Percentiles rank a stretch among this genome's conserved stretches.
These are phyloP conservation scores for Cordilura impudica DNA, from an alignment of 2,888 invertebrate genomes.

Conservation along the genomic window DNA sequence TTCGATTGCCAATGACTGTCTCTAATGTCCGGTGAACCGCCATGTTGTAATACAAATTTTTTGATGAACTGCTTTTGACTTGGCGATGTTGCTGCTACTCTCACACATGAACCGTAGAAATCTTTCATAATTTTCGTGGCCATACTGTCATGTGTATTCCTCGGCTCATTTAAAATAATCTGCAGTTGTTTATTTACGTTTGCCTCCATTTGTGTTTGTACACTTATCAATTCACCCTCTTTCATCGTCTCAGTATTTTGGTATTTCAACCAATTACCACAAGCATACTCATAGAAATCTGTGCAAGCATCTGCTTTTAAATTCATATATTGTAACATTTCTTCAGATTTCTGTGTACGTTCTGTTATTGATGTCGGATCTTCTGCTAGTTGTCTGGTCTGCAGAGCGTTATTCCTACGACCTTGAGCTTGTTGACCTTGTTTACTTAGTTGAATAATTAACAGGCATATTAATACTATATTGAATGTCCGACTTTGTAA, in stretches of 20 bases:
- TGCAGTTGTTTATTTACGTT: conserved; percentile 66
- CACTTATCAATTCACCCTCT: conserved; percentile 64
- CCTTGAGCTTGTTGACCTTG: conserved; percentile 50
- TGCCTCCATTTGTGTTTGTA: conserved; percentile 65
- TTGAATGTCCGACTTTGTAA: conserved; percentile 39
- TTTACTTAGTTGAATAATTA: conserved; percentile 37
- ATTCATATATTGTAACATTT: conserved; percentile 69
- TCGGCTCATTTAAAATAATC: conserved; percentile 64
- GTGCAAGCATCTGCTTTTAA: conserved; percentile 70
- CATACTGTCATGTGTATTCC: conserved; percentile 45
- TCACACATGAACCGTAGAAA: conserved; percentile 71
- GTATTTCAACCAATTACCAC: conserved; percentile 71
- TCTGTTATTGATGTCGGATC: conserved; percentile 27
- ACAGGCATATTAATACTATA: conserved; percentile 31
- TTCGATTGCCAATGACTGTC: conserved; percentile 69
- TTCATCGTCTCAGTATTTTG: conserved; percentile 56
- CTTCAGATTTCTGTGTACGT: conserved; percentile 50
- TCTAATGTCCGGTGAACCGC: conserved; percentile 68
- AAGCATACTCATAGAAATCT: conserved; percentile 74
- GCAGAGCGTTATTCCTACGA: conserved; percentile 13
- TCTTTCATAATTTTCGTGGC: conserved; percentile 67
- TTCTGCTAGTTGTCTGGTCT: conserved; percentile 32
- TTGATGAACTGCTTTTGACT: conserved; percentile 66
- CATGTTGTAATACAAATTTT: conserved; percentile 67
- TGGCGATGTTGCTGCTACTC: conserved; percentile 61